Evolutionary conservation across 2,113 vertebrate species (phyloP).

Genomic region (Trematocara variabile): DNA sequence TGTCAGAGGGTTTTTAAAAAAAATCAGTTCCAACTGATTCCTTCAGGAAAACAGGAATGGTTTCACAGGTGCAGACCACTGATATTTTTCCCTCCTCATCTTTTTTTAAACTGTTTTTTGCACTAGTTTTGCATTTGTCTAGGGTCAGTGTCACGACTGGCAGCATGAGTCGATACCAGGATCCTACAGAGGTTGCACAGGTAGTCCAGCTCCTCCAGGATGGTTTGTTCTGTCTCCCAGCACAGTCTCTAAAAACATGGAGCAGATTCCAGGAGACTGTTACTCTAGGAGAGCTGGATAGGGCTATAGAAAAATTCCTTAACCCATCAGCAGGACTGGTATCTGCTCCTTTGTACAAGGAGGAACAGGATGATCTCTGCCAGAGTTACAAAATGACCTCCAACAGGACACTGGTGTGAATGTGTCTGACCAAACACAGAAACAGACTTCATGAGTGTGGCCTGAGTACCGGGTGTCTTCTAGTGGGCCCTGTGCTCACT

Average conservation of each 20-base stretch:
- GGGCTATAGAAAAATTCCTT: neutral
- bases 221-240: neutral
- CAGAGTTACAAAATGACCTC: neutral
- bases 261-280: neutral
- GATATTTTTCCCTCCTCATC: rapidly evolving
- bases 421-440: neutral
- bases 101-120: neutral
- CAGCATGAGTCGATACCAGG: neutral
- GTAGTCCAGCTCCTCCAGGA: neutral
- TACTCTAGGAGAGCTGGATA: neutral
- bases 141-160: neutral
- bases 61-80: neutral
- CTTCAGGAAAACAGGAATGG: neutral
- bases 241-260: neutral
- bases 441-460: neutral
- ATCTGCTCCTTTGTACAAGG: neutral
- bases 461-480: neutral
- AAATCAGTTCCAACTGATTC: neutral
- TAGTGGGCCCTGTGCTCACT: neutral
- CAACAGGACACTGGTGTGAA: neutral
- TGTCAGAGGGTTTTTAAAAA: neutral
- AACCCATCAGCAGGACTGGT: neutral
- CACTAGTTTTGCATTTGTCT: neutral
- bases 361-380: neutral
- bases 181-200: neutral